These are phyloP conservation scores for Rana temporaria DNA, from an alignment of 2,113 vertebrate species.

Conservation along the genomic window DNA sequence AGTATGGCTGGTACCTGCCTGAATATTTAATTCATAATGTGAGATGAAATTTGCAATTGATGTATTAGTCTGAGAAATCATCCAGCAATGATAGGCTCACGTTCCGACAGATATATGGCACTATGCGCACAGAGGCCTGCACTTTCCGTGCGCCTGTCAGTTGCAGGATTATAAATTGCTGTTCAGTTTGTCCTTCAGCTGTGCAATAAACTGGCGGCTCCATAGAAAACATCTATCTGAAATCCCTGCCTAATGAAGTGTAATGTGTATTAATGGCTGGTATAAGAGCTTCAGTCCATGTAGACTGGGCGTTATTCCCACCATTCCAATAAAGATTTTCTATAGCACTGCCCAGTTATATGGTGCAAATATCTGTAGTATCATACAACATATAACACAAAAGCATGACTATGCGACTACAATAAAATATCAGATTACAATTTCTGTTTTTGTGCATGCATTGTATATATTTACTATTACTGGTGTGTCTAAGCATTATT, in stretches of 20 bases:
- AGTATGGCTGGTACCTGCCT: background rate
- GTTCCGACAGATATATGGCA: conserved; percentile 42
- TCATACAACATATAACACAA: too few relatives aligned
- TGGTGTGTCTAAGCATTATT: too few relatives aligned
- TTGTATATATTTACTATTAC: too few relatives aligned
- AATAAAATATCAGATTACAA: too few relatives aligned
- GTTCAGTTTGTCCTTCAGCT: conserved; percentile 72
- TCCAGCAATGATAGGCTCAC: conserved; percentile 27
- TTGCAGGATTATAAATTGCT: conserved; percentile 68
- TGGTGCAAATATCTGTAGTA: too few relatives aligned
- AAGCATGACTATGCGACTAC: too few relatives aligned
- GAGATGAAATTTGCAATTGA: conserved; percentile 41
- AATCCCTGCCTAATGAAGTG: conserved; percentile 74
- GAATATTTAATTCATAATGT: conserved; percentile 38
- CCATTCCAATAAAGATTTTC: background rate
- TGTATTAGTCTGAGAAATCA: conserved; percentile 41
- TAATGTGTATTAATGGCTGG: conserved; percentile 74
- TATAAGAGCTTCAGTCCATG: conserved; percentile 68
- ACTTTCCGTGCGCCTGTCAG: conserved; percentile 61
- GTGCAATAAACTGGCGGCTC: conserved; percentile 64
- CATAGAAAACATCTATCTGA: conserved; percentile 62
- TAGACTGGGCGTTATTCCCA: conserved; percentile 11
- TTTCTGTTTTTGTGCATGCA: too few relatives aligned
- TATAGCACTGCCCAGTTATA: too few relatives aligned
- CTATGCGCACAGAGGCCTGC: conserved; percentile 51